Evolutionary conservation across 1,140 invertebrate species (phyloP).

Genomic region (Trichonephila clavata): DNA sequence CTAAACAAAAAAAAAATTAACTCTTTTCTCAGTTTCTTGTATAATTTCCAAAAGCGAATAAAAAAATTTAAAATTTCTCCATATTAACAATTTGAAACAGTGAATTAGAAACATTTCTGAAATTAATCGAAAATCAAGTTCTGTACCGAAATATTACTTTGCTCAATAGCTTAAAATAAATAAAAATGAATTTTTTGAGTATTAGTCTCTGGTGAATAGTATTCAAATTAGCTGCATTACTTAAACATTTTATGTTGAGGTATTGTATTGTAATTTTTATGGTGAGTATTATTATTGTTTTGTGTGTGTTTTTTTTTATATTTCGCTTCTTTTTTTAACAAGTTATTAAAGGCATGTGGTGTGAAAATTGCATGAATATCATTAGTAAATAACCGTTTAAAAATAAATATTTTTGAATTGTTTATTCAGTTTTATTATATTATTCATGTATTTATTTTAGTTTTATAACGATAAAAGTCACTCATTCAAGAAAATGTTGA

Average conservation of each 20-base stretch:
- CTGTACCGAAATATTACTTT: too few species aligned
- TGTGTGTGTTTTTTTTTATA: neutral
- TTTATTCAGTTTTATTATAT: neutral
- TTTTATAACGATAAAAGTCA: too few species aligned
- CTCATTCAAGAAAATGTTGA: too few species aligned
- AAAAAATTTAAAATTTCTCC: too few species aligned
- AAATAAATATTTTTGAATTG: neutral
- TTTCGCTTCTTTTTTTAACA: slow-evolving; percentile 50
- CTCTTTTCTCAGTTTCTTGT: too few species aligned
- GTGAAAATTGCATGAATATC: slow-evolving; percentile 49
- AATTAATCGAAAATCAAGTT: too few species aligned
- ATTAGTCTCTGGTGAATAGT: neutral
- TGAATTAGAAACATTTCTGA: too few species aligned
- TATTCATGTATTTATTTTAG: neutral
- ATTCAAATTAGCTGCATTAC: neutral
- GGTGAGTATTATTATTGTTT: neutral
- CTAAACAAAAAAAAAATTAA: too few species aligned
- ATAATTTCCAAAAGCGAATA: too few species aligned
- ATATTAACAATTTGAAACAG: too few species aligned
- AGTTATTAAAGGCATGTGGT: slow-evolving; percentile 35
- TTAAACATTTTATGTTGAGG: neutral
- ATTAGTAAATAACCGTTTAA: neutral
- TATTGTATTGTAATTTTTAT: neutral
- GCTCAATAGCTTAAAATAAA: too few species aligned
- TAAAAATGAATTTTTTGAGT: too few species aligned